These are phyloP conservation scores for Neodiprion fabricii DNA, from an alignment of 1,140 invertebrate genomes.

Conservation along the genomic window DNA sequence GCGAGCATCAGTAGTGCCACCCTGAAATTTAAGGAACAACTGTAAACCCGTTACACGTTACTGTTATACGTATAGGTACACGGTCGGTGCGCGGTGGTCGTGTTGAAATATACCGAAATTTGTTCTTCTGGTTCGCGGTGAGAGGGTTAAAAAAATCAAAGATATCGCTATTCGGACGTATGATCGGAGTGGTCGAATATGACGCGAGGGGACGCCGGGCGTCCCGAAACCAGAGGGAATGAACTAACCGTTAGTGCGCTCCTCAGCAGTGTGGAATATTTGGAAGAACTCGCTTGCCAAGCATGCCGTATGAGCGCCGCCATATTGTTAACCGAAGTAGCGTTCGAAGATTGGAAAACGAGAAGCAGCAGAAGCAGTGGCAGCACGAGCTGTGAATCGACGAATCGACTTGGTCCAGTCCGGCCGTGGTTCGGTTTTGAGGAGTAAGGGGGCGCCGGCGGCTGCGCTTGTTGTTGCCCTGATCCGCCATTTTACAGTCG, in stretches of 20 bases:
- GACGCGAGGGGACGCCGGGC: slow-evolving; percentile 2
- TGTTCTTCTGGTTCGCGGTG: background rate
- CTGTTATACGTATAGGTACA: background rate
- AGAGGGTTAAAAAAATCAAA: background rate
- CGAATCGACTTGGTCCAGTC: slow-evolving; percentile 32
- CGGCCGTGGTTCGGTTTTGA: slow-evolving; percentile 19
- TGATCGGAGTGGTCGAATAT: too few species aligned
- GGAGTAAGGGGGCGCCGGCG: slow-evolving; percentile 40
- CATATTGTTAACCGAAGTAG: slow-evolving; percentile 52
- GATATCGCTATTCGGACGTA: too few species aligned
- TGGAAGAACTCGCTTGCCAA: slow-evolving; percentile 41
- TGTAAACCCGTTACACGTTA: background rate
- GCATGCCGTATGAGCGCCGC: slow-evolving; percentile 68
- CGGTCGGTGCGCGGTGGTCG: background rate
- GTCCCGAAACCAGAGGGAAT: background rate
- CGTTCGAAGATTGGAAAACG: slow-evolving; percentile 29
- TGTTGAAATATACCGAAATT: background rate
- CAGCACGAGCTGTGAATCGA: slow-evolving; percentile 34
- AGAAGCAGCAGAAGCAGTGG: slow-evolving; percentile 26
- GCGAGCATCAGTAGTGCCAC: background rate
- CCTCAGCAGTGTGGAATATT: slow-evolving; percentile 28
- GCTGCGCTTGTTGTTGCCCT: slow-evolving; percentile 76
- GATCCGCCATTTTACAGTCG: slow-evolving; percentile 91
- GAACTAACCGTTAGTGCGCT: slow-evolving; percentile 40
- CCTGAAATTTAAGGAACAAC: background rate